Evolutionary conservation across 2,797 vertebrate species (phyloP).

Genomic region (Macropus fuliginosus): DNA sequence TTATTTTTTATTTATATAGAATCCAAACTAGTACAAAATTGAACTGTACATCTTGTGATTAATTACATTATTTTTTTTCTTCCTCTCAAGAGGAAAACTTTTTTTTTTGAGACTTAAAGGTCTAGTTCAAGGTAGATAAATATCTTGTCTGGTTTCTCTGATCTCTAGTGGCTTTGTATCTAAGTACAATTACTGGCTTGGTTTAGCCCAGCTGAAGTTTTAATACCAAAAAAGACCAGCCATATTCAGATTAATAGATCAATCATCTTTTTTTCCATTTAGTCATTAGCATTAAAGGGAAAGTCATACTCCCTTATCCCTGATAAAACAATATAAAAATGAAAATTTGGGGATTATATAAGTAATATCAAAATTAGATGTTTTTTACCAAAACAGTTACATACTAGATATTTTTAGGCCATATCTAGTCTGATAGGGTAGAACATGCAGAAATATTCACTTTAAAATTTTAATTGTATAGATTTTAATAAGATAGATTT

Average conservation of each 20-base stretch:
- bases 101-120: background rate
- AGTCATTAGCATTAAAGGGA: background rate
- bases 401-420: background rate
- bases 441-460: background rate
- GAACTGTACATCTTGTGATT: background rate
- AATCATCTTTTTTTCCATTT: background rate
- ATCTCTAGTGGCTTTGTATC: background rate
- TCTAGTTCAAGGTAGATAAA: background rate
- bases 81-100: background rate
- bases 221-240: slow-evolving; percentile 1
- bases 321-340: background rate
- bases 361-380: background rate
- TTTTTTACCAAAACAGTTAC: background rate
- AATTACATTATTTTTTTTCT: background rate
- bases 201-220: slow-evolving; percentile 6
- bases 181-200: background rate
- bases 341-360: background rate
- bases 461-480: background rate
- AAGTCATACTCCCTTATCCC: background rate
- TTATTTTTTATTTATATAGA: slow-evolving; percentile 5
- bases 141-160: background rate
- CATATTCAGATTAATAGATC: background rate
- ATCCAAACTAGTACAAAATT: slow-evolving; percentile 11
- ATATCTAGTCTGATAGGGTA: background rate
- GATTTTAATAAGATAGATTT: background rate